A percentile compares a stretch with the other conserved stretches of the same genome.
phyloP scores from a whole-genome alignment of 2,888 invertebrate genomes.

The Tuta absoluta region DNA sequence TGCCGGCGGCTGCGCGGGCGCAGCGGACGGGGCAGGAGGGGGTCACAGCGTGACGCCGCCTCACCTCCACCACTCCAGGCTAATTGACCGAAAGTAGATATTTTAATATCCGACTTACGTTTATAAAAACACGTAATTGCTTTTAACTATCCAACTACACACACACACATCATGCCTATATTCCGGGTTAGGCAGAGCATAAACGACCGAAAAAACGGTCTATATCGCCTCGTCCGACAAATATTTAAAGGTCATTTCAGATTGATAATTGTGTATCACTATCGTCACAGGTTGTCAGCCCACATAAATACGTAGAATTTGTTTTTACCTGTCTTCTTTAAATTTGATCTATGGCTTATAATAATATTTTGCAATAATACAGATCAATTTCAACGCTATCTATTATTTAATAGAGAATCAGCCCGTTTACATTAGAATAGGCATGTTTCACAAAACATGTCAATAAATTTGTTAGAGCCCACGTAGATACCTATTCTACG shows the following conservation, averaged over 20 bases:
- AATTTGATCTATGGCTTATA: no score
- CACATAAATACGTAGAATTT: no score
- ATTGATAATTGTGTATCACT: no score
- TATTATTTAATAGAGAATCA: not conserved
- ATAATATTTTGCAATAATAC: no score
- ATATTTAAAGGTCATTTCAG: no score
- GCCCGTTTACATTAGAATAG: not conserved
- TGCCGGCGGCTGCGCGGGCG: conserved; percentile 35
- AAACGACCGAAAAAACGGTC: no score
- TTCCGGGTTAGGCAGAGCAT: no score
- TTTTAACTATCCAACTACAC: not conserved
- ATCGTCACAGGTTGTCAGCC: no score
- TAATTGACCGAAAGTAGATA: conserved; percentile 61
- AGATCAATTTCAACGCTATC: not conserved
- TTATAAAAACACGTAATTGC: not conserved
- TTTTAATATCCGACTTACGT: conserved; percentile 40
- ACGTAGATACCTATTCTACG: conserved; percentile 17
- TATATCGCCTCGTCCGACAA: no score
- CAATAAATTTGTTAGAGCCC: conserved; percentile 23
- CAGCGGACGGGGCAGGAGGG: conserved; percentile 10
- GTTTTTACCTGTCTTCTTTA: no score
- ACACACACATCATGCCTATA: no score
- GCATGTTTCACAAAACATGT: not conserved
- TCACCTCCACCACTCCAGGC: conserved; percentile 41
- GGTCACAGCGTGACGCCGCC: conserved; percentile 67